Evolutionary conservation across 1,140 invertebrate genomes (phyloP).

Genomic region (Drosophila quadrilineata): DNA sequence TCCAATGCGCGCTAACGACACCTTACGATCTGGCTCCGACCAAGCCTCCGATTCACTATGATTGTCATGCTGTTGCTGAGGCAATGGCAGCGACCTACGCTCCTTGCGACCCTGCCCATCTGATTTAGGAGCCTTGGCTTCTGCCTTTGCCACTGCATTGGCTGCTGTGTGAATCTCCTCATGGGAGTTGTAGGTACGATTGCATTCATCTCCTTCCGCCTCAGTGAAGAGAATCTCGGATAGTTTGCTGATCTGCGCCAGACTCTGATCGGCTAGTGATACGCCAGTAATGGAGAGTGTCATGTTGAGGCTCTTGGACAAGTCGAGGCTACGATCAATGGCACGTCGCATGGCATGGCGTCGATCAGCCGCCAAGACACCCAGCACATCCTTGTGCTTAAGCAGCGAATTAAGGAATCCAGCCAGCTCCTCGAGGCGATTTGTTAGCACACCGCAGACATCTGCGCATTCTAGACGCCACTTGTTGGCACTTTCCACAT

Average conservation of each 20-base stretch:
- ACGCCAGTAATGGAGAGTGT: slow-evolving; percentile 69
- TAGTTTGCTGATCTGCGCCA: slow-evolving; percentile 82
- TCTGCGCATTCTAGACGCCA: slow-evolving; percentile 85
- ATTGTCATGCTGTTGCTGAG: slow-evolving; percentile 80
- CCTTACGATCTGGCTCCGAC: slow-evolving; percentile 91
- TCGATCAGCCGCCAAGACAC: slow-evolving; percentile 82
- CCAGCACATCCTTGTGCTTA: slow-evolving; percentile 84
- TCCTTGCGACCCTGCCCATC: slow-evolving; percentile 78
- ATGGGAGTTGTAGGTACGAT: slow-evolving; percentile 69
- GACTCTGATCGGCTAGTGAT: slow-evolving; percentile 73
- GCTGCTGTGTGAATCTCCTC: slow-evolving; percentile 68
- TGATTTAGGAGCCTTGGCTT: slow-evolving; percentile 81
- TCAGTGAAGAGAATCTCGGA: slow-evolving; percentile 79
- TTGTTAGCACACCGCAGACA: slow-evolving; percentile 85
- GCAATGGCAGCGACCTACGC: slow-evolving; percentile 53
- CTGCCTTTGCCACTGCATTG: slow-evolving; percentile 69
- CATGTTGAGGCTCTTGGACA: slow-evolving; percentile 83
- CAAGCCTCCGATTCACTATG: slow-evolving; percentile 91
- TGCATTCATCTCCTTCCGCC: slow-evolving; percentile 35
- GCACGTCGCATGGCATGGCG: slow-evolving; percentile 82
- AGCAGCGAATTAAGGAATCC: slow-evolving; percentile 87
- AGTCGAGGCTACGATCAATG: slow-evolving; percentile 83
- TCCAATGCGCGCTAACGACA: slow-evolving; percentile 89
- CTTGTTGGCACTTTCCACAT: slow-evolving; percentile 80
- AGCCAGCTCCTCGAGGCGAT: slow-evolving; percentile 86